A percentile compares a stretch with the other conserved stretches of the same genome.
Conservation (phyloP, 2,113 vertebrate genomes). For the Corythornis vintsioides region DNA sequence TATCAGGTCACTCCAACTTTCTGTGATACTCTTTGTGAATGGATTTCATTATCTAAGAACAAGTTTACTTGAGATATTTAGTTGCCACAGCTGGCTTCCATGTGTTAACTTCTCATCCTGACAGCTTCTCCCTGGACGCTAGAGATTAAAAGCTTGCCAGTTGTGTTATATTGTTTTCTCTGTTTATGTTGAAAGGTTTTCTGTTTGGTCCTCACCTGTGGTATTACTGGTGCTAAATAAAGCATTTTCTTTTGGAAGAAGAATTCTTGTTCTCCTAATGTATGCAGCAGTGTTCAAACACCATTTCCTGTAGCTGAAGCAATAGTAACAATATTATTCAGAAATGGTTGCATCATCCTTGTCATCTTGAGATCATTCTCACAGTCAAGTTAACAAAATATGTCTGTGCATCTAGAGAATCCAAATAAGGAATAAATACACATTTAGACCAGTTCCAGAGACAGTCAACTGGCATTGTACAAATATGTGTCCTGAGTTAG, state of each 20-base stretch:
- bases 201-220: conserved; percentile 24
- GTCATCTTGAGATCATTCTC: neutral
- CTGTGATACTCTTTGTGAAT: conserved; percentile 3
- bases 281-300: neutral
- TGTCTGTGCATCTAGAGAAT: neutral
- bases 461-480: neutral
- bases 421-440: neutral
- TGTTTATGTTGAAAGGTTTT: conserved; percentile 31
- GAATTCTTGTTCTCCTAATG: neutral
- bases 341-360: neutral
- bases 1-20: conserved; percentile 15
- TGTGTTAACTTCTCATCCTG: conserved; percentile 3
- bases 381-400: neutral
- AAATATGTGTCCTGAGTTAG: neutral
- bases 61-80: conserved; percentile 19
- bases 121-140: neutral
- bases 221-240: conserved; percentile 14
- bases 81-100: conserved; percentile 48
- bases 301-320: neutral
- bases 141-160: conserved; percentile 20
- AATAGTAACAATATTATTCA: conserved; percentile 21
- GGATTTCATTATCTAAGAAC: conserved; percentile 39
- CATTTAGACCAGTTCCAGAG: neutral
- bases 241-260: neutral
- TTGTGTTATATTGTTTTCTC: conserved; percentile 21